These are phyloP conservation scores for Lypha dubia DNA, from an alignment of 2,888 invertebrate species.

Conservation along the genomic window DNA sequence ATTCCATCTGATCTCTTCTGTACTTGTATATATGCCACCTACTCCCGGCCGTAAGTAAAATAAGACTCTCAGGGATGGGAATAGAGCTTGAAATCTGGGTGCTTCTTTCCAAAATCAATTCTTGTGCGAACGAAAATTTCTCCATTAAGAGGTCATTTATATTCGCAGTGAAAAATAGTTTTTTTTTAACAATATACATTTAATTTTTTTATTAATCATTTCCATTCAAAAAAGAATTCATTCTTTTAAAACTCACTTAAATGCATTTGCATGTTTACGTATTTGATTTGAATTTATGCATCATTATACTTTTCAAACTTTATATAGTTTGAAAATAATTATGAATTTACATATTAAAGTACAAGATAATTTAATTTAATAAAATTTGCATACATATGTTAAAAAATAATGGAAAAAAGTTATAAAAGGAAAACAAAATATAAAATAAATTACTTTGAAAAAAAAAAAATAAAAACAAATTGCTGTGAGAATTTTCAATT, in stretches of 20 bases:
- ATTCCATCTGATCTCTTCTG: no score
- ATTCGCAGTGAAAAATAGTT: no score
- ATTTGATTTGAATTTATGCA: slow-evolving; percentile 27
- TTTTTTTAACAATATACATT: no score
- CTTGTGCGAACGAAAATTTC: no score
- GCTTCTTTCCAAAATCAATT: no score
- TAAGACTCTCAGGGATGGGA: no score
- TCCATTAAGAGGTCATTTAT: no score
- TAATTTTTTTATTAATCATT: no score
- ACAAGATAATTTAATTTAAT: slow-evolving; percentile 66
- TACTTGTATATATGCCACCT: no score
- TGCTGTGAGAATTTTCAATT: slow-evolving; percentile 51
- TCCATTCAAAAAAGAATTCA: background rate
- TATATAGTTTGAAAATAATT: slow-evolving; percentile 46
- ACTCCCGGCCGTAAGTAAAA: no score
- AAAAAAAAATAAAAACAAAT: slow-evolving; percentile 26
- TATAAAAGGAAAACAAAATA: slow-evolving; percentile 30
- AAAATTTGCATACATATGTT: slow-evolving; percentile 62
- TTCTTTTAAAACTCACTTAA: background rate
- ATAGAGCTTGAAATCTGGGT: no score
- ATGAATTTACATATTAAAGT: slow-evolving; percentile 63
- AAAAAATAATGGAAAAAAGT: slow-evolving; percentile 26
- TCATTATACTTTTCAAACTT: slow-evolving; percentile 18
- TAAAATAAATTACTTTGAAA: background rate
- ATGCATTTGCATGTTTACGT: background rate